Percentiles rank a stretch among this genome's conserved stretches.
Evolutionary conservation across 2,797 vertebrate species (phyloP).

Genomic region (Hydrocynus forskahlii): DNA sequence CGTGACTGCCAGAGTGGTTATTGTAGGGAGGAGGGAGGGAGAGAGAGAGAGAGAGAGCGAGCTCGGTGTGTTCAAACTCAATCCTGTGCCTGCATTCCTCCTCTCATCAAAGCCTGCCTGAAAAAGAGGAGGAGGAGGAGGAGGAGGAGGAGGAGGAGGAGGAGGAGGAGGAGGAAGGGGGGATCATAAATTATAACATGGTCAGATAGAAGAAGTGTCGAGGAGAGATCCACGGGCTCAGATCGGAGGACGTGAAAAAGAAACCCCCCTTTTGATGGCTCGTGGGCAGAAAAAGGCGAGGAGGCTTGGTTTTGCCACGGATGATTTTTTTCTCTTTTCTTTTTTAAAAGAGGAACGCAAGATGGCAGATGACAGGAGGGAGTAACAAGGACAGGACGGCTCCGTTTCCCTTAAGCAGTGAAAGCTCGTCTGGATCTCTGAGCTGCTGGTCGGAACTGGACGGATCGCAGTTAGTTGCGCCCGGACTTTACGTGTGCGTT

Average conservation of each 20-base stretch:
- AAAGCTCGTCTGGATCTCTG: conserved; percentile 63
- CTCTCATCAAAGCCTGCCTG: conserved; percentile 74
- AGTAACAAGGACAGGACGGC: conserved; percentile 77
- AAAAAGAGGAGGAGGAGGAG: conserved; percentile 52
- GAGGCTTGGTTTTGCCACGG: conserved; percentile 62
- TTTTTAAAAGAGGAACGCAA: conserved; percentile 78
- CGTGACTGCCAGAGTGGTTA: conserved; percentile 75
- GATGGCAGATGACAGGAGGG: conserved; percentile 85
- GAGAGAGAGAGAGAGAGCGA: conserved; percentile 33
- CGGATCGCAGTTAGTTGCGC: conserved; percentile 21
- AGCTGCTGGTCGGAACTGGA: conserved; percentile 56
- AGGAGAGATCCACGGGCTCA: conserved; percentile 66
- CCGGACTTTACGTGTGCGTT: conserved; percentile 18
- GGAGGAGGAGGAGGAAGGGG: no score
- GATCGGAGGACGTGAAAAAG: conserved; percentile 40
- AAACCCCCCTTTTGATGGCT: conserved; percentile 62
- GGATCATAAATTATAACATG: conserved; percentile 70
- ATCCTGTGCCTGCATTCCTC: conserved; percentile 82
- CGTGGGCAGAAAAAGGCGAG: conserved; percentile 65
- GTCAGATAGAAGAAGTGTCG: conserved; percentile 59
- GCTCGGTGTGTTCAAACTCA: conserved; percentile 67
- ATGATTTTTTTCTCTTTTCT: conserved; percentile 59
- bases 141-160: conserved; percentile 70
- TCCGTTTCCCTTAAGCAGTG: conserved; percentile 78
- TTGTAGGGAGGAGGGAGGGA: conserved; percentile 72